These are phyloP conservation scores for Carcharodon carcharias DNA, from an alignment of 2,797 vertebrate species.

Conservation along the genomic window DNA sequence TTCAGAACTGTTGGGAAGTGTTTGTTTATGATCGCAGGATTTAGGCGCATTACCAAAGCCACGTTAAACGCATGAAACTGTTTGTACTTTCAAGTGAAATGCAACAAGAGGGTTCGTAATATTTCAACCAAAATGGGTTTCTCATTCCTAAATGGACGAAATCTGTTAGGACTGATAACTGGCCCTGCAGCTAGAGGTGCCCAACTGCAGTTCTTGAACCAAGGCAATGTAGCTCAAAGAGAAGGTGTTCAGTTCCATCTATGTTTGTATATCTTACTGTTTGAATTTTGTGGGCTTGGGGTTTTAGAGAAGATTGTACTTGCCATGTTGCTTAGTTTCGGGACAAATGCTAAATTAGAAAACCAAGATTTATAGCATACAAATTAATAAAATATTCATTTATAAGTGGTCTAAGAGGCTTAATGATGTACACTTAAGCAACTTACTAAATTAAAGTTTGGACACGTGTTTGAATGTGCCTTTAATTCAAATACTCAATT, in stretches of 20 bases:
- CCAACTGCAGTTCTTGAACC: not conserved
- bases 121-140: not conserved
- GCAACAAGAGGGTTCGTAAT: not conserved
- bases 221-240: not conserved
- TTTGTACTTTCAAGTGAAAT: not conserved
- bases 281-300: not conserved
- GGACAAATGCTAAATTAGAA: not conserved
- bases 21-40: not conserved
- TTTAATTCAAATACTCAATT: not conserved
- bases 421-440: not conserved
- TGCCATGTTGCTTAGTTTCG: not conserved
- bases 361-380: not conserved
- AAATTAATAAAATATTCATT: not conserved
- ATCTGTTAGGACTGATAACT: not conserved
- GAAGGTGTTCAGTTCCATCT: not conserved
- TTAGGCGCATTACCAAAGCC: not conserved
- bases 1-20: not conserved
- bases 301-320: not conserved
- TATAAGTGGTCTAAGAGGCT: not conserved
- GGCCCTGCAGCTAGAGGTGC: not conserved
- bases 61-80: not conserved
- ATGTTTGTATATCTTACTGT: not conserved
- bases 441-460: not conserved
- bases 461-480: not conserved
- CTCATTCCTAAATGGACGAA: not conserved